A percentile compares a stretch with the other conserved stretches of the same genome.
Conservation (phyloP, 2,888 invertebrate genomes). For the Drosophila meridiana region DNA sequence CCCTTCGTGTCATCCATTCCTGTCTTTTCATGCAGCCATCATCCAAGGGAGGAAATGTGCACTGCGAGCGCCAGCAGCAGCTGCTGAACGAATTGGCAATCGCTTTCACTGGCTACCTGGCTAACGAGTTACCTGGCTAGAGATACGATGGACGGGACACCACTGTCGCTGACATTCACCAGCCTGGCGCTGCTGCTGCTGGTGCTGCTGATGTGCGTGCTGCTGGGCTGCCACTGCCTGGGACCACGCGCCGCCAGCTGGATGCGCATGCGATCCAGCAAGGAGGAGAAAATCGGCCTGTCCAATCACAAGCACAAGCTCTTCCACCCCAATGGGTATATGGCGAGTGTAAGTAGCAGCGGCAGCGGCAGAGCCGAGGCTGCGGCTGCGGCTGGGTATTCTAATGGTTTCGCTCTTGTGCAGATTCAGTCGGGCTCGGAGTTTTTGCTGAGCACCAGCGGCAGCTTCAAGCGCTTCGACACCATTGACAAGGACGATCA, state of each 20-base stretch:
- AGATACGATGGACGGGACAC: conserved; percentile 74
- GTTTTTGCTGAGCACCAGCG: conserved; percentile 87
- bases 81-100: conserved; percentile 6
- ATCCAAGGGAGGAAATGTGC: conserved; percentile 10
- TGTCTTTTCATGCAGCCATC: neutral
- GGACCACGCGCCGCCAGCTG: conserved; percentile 83
- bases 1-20: neutral
- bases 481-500: conserved; percentile 87
- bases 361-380: neutral
- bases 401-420: neutral
- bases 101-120: conserved; percentile 5
- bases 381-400: no score
- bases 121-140: neutral
- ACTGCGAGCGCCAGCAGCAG: neutral
- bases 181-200: conserved; percentile 81
- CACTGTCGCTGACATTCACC: conserved; percentile 72
- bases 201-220: conserved; percentile 80
- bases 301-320: conserved; percentile 85
- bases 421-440: conserved; percentile 89
- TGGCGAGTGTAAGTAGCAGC: conserved; percentile 86
- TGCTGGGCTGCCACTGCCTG: conserved; percentile 83
- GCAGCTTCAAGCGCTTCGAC: conserved; percentile 89
- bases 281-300: conserved; percentile 85
- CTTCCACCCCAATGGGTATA: conserved; percentile 89
- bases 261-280: conserved; percentile 83